Conservation (phyloP, 2,113 vertebrate species). For the Miniopterus natalensis region DNA sequence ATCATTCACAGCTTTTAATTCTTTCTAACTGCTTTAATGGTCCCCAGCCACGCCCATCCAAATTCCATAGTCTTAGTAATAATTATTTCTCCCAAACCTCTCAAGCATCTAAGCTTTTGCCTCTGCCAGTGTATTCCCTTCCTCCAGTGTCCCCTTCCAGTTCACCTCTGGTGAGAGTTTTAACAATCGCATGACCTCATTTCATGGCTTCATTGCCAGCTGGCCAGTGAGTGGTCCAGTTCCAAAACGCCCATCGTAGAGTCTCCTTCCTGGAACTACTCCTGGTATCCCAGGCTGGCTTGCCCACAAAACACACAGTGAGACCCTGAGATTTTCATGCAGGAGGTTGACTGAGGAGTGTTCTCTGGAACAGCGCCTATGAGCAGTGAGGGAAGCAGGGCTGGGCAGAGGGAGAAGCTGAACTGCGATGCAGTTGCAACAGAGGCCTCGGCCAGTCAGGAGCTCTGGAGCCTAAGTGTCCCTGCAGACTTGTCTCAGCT, state of each 20-base stretch:
- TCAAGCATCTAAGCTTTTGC: neutral
- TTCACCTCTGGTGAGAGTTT: neutral
- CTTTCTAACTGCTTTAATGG: constrained; percentile 37
- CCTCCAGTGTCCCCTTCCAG: neutral
- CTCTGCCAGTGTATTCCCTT: neutral
- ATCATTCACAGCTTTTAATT: neutral
- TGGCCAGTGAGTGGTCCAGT: neutral
- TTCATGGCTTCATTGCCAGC: neutral
- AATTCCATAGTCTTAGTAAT: constrained; percentile 23
- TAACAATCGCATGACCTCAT: neutral
- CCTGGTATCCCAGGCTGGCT: neutral
- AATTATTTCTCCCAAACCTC: constrained; percentile 25
- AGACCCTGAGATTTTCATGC: neutral
- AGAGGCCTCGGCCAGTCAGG: neutral
- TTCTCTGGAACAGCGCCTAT: neutral
- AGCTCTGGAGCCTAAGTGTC: neutral
- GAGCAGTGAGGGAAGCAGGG: neutral
- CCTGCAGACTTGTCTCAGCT: neutral
- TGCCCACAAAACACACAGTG: neutral
- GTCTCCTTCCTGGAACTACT: neutral
- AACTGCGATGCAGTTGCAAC: neutral
- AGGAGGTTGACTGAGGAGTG: neutral
- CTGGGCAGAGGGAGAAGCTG: neutral
- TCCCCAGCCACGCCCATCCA: neutral
- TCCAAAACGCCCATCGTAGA: neutral